Evolutionary conservation across 2,888 invertebrate genomes (phyloP), one percentile per base, ranked within the genome.

Genomic region (Yponomeuta plumbellus): DNA sequence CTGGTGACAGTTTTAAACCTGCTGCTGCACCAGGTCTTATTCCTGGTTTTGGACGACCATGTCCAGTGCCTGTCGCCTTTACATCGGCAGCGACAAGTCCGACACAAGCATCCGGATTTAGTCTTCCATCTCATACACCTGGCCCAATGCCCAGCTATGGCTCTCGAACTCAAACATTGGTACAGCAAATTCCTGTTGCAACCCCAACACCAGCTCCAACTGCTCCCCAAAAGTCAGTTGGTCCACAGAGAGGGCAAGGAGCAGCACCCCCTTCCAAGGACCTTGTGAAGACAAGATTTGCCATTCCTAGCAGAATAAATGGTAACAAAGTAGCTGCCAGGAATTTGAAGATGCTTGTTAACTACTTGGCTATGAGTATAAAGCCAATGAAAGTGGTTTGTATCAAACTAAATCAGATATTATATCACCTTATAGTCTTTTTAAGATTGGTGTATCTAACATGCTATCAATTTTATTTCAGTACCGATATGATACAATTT

Each of bases 401-500:
- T 81, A 69, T 69, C 17, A 52, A 52, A 17, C 13, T 52, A 2
- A 26, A 21, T 66, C 56, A n/a, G 20, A 22, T 22, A 17, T 17
- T 52, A 13, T 39, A 39, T 3, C 17, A 13, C 44, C 34, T 8
- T 34, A 34, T 1, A 8, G 8, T 8, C 34, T 34, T 34, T 34
- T 34, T 34, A 34, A 34, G 34, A 1, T 34, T 8, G 34, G 5
- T 34, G 34, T 10, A 10, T 34, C 34, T 34, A 34, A 34, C 5
- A 34, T 34, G 34, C 34, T 34, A 13, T 52, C 44, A 2, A 58
- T 63, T 39, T 67, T 68, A 64, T 89, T 89, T 66, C 79, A 92
- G 78, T 83, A 92, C 76, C 98, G 99, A 76, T 99, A 99, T 80
- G 98, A 99, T 74, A 95, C 97, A 0, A 89, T 83, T 0, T 92